Evolutionary conservation across 2,888 invertebrate species (phyloP).

Genomic region (Notodromas monacha): DNA sequence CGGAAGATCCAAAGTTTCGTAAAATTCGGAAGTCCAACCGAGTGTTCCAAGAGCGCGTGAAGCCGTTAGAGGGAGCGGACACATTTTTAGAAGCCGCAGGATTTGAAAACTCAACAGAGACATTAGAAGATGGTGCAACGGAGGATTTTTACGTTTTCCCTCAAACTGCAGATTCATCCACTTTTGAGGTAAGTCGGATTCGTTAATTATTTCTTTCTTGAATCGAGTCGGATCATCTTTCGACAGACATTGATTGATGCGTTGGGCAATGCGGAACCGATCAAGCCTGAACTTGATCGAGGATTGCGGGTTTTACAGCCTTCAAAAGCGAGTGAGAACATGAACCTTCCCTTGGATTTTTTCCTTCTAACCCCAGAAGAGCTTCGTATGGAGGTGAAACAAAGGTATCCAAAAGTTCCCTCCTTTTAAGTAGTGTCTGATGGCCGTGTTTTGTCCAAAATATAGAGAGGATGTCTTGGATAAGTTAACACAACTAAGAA

Average conservation of each 20-base stretch:
- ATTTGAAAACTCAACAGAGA: slow-evolving; percentile 34
- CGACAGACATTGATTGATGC: slow-evolving; percentile 33
- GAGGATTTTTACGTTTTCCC: slow-evolving; percentile 34
- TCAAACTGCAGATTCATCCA: too few species aligned
- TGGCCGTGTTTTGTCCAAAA: slow-evolving; percentile 9
- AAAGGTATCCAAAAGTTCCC: slow-evolving; percentile 21
- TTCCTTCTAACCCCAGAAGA: slow-evolving; percentile 49
- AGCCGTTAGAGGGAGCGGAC: slow-evolving; percentile 38
- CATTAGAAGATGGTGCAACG: too few species aligned
- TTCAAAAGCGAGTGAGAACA: slow-evolving; percentile 26
- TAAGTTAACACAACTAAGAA: slow-evolving; percentile 44
- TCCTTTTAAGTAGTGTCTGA: slow-evolving; percentile 7
- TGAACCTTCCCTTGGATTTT: slow-evolving; percentile 48
- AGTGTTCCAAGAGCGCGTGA: slow-evolving; percentile 43
- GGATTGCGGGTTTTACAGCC: slow-evolving; percentile 45
- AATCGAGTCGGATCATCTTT: too few species aligned
- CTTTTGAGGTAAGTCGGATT: too few species aligned
- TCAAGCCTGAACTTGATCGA: slow-evolving; percentile 49
- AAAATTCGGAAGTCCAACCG: slow-evolving; percentile 60
- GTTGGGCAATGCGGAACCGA: slow-evolving; percentile 38
- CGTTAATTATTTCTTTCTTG: too few species aligned
- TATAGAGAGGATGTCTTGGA: slow-evolving; percentile 45
- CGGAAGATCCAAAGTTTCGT: slow-evolving; percentile 54
- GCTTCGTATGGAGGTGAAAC: slow-evolving; percentile 41
- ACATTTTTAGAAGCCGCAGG: slow-evolving; percentile 55